Evolutionary conservation across 2,888 invertebrate genomes (phyloP), one percentile per base, ranked within the genome.

Genomic region (Philopedon plagiatum): DNA sequence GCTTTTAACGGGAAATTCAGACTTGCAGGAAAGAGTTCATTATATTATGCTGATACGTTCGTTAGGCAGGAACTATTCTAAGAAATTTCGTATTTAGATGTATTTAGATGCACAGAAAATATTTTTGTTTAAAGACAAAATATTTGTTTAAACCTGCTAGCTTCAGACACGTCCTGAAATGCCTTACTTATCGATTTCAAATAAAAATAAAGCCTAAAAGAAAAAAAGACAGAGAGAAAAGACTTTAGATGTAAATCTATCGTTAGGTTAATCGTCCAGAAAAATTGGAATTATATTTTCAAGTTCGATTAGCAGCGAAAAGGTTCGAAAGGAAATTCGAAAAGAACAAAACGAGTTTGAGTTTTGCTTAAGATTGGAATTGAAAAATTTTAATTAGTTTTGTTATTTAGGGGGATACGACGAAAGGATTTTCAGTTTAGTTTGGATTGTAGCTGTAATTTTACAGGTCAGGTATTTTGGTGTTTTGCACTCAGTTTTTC

Each of bases 251-350:
- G 61, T 61, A 60, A 65, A 66, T 57, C 64, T 69, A 65, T 73
- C 69, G 65, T 61, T 68, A 18, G 69, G 26, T 73, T 69, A 73
- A 73, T 73, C 73, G 73, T 65, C 65, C 73, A 58, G 68, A 73
- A 69, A 73, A 73, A 65, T 65, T 73, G 64, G 73, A 73, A 73
- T 73, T 73, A 73, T 73, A 69, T 73, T 73, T n/a, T 73, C 69
- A 51, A 65, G 73, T 73, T 73, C 67, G 73, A 73, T 73, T 69
- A 69, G 65, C 73, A 54, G 64, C 18, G 39, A 34, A 46, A 69
- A 57, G 57, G 44, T 61, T 63, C 26, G 32, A 54, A 49, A 32
- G 54, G 71, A 65, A 66, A 57, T 67, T 58, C 39, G 57, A 67
- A 66, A 26, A 21, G 72, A 57, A 61, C 56, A 67, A 72, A 71